Conservation (phyloP, 2,113 vertebrate species). For the Podarcis muralis region DNA sequence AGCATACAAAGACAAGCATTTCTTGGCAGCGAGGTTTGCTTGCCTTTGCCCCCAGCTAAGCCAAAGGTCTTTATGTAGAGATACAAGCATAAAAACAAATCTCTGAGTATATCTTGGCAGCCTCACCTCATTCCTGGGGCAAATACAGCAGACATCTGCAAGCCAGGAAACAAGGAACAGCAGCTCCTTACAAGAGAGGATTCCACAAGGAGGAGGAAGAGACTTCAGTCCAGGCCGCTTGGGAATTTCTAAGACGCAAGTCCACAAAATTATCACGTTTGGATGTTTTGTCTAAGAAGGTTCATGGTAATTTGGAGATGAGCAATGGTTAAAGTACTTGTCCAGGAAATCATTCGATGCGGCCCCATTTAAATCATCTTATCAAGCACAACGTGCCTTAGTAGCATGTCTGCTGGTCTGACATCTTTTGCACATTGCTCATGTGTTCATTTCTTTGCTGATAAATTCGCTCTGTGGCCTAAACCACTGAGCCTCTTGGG, state of each 20-base stretch:
- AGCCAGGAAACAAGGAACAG: conserved; percentile 36
- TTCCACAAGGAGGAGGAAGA: conserved; percentile 22
- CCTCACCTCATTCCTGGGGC: conserved; percentile 32
- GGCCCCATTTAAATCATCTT: not conserved
- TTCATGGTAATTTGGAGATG: not conserved
- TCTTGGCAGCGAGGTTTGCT: not conserved
- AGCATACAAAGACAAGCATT: conserved; percentile 24
- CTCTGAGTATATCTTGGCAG: conserved; percentile 60
- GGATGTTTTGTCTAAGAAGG: not conserved
- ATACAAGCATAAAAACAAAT: conserved; percentile 52
- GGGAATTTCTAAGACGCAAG: conserved; percentile 17
- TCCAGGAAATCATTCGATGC: not conserved
- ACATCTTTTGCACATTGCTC: not conserved
- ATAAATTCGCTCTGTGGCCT: not conserved
- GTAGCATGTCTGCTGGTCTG: not conserved
- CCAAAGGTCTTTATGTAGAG: conserved; percentile 27
- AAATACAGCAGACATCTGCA: conserved; percentile 34
- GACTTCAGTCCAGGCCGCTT: not conserved
- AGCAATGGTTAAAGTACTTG: not conserved
- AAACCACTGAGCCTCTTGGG: too few species aligned
- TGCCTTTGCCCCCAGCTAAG: conserved; percentile 41
- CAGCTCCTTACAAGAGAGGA: conserved; percentile 20
- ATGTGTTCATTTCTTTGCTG: not conserved
- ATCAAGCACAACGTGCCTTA: not conserved
- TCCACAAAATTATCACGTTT: conserved; percentile 26